Percentiles rank a stretch among this genome's conserved stretches.
Conservation (phyloP, 2,888 invertebrate species). For the Patella pellucida region DNA sequence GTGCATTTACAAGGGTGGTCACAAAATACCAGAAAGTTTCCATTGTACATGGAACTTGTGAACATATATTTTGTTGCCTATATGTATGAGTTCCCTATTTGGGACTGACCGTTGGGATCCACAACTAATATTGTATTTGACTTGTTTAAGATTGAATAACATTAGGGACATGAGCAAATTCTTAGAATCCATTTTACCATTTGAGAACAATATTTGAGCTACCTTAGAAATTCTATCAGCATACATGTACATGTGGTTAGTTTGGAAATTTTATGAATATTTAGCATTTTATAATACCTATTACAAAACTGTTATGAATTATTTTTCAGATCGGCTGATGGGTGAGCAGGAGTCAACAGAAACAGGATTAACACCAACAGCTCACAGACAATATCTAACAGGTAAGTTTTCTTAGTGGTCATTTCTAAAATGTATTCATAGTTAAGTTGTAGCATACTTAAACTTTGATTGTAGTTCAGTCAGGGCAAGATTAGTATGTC, state of each 20-base stretch:
- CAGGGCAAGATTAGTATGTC: too few relatives aligned
- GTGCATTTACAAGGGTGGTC: background rate
- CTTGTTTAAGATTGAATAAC: too few relatives aligned
- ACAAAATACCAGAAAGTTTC: background rate
- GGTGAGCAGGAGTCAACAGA: constrained; percentile 51
- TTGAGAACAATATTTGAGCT: too few relatives aligned
- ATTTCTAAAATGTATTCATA: too few relatives aligned
- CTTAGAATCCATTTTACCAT: background rate
- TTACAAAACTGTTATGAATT: background rate
- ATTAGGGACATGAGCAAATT: background rate
- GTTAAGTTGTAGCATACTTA: too few relatives aligned
- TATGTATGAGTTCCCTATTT: too few relatives aligned
- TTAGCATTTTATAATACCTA: background rate
- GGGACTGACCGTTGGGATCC: too few relatives aligned
- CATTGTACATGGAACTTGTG: constrained; percentile 2
- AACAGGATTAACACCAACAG: constrained; percentile 56
- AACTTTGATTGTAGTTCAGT: too few relatives aligned
- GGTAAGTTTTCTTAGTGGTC: constrained; percentile 35
- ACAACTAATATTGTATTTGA: too few relatives aligned
- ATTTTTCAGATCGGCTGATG: constrained; percentile 14
- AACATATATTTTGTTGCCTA: background rate
- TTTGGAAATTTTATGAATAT: too few relatives aligned
- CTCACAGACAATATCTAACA: constrained; percentile 42
- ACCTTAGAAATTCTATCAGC: too few relatives aligned
- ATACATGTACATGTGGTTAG: too few relatives aligned